phyloP scores from a whole-genome alignment of 1,140 invertebrate species.

The Lutraria rhynchaena region DNA sequence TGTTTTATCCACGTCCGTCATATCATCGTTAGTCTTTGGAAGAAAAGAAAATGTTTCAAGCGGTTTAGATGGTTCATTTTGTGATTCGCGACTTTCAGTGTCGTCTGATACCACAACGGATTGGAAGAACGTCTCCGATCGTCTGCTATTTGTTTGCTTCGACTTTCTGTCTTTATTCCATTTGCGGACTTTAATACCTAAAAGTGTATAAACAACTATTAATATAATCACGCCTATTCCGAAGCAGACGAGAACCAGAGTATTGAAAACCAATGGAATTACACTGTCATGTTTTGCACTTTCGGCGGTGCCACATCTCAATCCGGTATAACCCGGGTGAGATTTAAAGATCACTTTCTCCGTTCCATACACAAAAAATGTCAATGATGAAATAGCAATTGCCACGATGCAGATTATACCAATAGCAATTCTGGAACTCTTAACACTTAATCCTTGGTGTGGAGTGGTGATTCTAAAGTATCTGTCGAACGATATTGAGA shows the following conservation, averaged over 20 bases:
- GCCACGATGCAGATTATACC: not conserved
- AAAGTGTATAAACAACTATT: slow-evolving; percentile 22
- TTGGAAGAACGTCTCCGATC: slow-evolving; percentile 6
- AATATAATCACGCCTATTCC: slow-evolving; percentile 37
- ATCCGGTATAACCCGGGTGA: not conserved
- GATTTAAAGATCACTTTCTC: slow-evolving; percentile 12
- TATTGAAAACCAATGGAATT: slow-evolving; percentile 37
- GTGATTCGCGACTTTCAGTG: slow-evolving; percentile 36
- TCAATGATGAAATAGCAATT: slow-evolving; percentile 7
- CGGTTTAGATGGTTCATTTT: not conserved
- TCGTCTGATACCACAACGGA: slow-evolving; percentile 34
- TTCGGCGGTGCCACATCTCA: slow-evolving; percentile 17
- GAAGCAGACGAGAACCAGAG: slow-evolving; percentile 47
- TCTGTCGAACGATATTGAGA: slow-evolving; percentile 54
- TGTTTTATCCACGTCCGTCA: not conserved
- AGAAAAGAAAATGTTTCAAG: slow-evolving; percentile 4
- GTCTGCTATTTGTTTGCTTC: slow-evolving; percentile 9
- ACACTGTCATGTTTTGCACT: slow-evolving; percentile 17
- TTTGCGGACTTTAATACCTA: slow-evolving; percentile 41
- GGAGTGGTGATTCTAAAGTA: slow-evolving; percentile 44
- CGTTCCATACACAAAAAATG: slow-evolving; percentile 32
- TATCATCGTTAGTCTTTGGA: not conserved
- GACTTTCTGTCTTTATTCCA: slow-evolving; percentile 46
- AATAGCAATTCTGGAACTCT: slow-evolving; percentile 23
- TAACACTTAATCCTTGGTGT: slow-evolving; percentile 52